Evolutionary conservation across 2,888 invertebrate species (phyloP), one percentile per base, ranked within the genome.

Genomic region (Cryptocephalus moraei): DNA sequence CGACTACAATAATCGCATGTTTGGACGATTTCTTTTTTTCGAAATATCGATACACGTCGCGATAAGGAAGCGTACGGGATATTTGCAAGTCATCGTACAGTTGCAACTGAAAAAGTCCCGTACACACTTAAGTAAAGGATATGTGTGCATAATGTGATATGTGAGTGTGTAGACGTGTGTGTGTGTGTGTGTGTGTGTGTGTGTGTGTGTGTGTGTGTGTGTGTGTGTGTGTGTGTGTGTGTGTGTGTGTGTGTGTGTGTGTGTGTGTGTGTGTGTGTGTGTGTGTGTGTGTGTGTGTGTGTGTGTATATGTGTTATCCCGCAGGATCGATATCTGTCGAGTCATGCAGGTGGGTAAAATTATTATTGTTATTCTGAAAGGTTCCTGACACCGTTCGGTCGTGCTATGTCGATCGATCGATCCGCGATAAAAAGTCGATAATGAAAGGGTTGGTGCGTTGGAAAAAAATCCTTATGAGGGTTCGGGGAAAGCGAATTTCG

Each of bases 41-140:
- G 22, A 49, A 48, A 46, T 48, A 11, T 36, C 41, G 49, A 51
- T 51, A 48, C 22, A 22, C 3, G 22, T 51, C 45, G 33, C 52
- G 52, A 54, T 56, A 50, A 53, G 54, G 48, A 50, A 45, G 46
- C 49, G 52, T 49, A 56, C 61, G 34, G 43, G 59, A 55, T 60
- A 57, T 53, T 14, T 56, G 58, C 58, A 60, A 60, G 58, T 59
- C 58, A 60, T 47, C 22, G 22, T 41, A 47, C 52, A 51, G 49
- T 44, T 56, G 59, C 59, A 58, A 57, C 59, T 49, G 59, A 53
- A 53, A 32, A 32, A 32, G 38, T 43, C 36, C 34, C 9, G 33
- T 32, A 39, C 33, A 41, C 34, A 38, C 44, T 46, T 33, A 38
- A 51, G 53, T 50, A 50, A 50, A 47, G 50, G 45, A 51, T 39